phyloP scores from a whole-genome alignment of 1,140 invertebrate genomes.

The Amyelois transitella region DNA sequence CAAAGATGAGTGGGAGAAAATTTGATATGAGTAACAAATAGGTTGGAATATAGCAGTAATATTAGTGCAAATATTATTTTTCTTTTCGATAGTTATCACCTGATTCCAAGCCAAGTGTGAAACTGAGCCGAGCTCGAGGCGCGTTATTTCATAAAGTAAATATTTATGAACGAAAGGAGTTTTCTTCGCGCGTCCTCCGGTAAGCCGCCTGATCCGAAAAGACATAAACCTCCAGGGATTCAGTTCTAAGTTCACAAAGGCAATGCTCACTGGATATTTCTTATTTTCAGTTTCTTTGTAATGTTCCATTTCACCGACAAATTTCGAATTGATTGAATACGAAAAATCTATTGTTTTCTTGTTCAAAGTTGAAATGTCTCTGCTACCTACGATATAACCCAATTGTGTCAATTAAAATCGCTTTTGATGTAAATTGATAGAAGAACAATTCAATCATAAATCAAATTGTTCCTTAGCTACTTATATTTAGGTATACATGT shows the following conservation, averaged over 20 bases:
- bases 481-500: no score
- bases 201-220: conserved; percentile 70
- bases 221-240: conserved; percentile 69
- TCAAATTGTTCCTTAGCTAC: no score
- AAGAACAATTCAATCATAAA: no score
- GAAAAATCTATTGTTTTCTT: background rate
- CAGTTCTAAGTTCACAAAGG: conserved; percentile 65
- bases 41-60: background rate
- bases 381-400: no score
- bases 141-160: conserved; percentile 73
- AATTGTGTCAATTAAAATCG: no score
- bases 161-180: conserved; percentile 71
- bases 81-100: conserved; percentile 54
- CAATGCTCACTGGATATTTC: conserved; percentile 44
- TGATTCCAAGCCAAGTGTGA: conserved; percentile 51
- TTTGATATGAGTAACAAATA: no score
- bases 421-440: no score
- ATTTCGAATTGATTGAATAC: background rate
- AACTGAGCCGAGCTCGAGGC: conserved; percentile 52
- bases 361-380: no score
- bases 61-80: background rate
- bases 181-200: conserved; percentile 49
- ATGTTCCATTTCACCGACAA: background rate
- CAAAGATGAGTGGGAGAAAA: no score
- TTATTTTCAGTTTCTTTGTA: conserved; percentile 17